A percentile compares a stretch with the other conserved stretches of the same genome.
These are phyloP conservation scores for Camelus bactrianus DNA, from an alignment of 2,113 vertebrate species.

Conservation along the genomic window DNA sequence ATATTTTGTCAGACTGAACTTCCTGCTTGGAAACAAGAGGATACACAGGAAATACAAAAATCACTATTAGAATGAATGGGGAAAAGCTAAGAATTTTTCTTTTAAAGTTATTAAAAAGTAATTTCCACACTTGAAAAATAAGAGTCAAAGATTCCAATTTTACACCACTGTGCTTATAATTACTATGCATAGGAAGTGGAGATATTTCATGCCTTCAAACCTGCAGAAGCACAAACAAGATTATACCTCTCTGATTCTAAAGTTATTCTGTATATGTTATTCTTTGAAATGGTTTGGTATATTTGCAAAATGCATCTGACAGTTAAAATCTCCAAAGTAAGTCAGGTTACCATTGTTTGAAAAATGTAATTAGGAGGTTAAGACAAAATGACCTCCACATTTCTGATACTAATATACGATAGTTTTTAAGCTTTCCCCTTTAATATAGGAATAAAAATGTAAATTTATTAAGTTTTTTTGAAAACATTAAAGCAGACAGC, in stretches of 20 bases:
- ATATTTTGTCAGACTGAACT: conserved; percentile 78
- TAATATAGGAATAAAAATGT: background rate
- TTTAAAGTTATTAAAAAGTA: conserved; percentile 64
- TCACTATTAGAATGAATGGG: conserved; percentile 57
- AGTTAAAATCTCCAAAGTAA: background rate
- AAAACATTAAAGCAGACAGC: background rate
- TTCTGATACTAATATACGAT: background rate
- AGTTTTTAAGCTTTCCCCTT: background rate
- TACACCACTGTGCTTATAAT: background rate
- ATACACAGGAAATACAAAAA: conserved; percentile 80
- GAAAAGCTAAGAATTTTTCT: conserved; percentile 50
- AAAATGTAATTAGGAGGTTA: background rate
- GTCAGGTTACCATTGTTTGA: background rate
- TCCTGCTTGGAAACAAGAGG: conserved; percentile 76
- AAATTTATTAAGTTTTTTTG: background rate
- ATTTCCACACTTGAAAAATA: conserved; percentile 42
- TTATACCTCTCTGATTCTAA: background rate
- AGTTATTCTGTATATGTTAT: background rate
- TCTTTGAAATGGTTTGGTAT: background rate
- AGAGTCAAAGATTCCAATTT: conserved; percentile 27
- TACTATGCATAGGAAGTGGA: background rate
- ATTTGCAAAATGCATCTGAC: conserved; percentile 11
- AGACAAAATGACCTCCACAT: background rate
- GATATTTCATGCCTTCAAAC: background rate
- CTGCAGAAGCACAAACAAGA: background rate